Evolutionary conservation across 1,140 invertebrate genomes (phyloP), one percentile per base, ranked within the genome.

Genomic region (Papilio polyxenes): DNA sequence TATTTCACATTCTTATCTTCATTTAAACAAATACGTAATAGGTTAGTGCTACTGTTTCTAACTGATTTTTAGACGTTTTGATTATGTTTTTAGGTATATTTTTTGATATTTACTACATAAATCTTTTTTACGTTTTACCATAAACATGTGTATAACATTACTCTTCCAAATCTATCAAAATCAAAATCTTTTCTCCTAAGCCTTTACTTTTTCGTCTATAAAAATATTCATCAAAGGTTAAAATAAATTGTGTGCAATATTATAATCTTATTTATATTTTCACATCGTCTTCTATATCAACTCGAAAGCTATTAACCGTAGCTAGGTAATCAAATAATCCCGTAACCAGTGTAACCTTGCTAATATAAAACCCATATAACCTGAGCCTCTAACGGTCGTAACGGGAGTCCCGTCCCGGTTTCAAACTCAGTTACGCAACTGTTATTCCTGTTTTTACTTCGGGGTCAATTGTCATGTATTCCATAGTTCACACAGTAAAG

Each of bases 391-490:
- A 91, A 87, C 88, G 85, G 88, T 88, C 75, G 78, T 89, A 91
- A 89, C 89, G 90, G 89, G 87, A 84, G 82, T 76, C 23, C 37
- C 81, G 86, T 88, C 85, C 87, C 86, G 82, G 86, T 88, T 90
- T 81, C 76, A 77, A 76, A 77, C 56, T 84, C 85, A 87, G 82
- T 90, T 88, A 86, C 85, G 84, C 87, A 89, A 89, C 88, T 86
- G 87, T 88, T 86, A 81, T 84, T 85, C 83, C 81, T 85, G 82
- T 83, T 86, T 83, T 83, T 85, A 31, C 75, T 15, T 48, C 78
- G 20, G 40, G 78, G 78, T 80, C 78, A 69, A 20, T 49, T 20
- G 77, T 40, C 59, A 40, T 69, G 62, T 80, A 62, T 69, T 76
- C 82, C 56, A 84, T 81, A 83, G 81, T 81, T 80, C 83, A 72